Evolutionary conservation across 2,797 vertebrate genomes (phyloP), one percentile per base, ranked within the genome.

Genomic region (Loriculus beryllinus): DNA sequence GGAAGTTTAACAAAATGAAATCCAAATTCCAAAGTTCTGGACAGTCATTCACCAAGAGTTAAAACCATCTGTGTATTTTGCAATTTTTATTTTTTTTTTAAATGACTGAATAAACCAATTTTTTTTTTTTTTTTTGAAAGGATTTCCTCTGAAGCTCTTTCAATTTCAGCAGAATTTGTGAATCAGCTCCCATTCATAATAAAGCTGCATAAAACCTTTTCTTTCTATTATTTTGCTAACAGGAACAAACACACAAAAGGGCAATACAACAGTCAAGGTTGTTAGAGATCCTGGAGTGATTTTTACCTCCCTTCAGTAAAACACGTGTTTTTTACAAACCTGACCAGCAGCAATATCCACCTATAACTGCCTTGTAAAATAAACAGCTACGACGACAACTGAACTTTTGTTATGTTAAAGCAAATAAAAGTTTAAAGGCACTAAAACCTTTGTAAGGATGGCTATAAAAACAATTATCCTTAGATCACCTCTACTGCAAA

Each of bases 301-400:
- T 87, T 60, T 68, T 81, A 51, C 82, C 87, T 43, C 18, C 21
- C 12, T 77, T 88, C 67, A 49, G 69, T 57, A 81, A 88, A 90
- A 33, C 13, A 82, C 4, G 5, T 59, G 43, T 40, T 85, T 48
- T 72, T 86, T 68, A 83, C 70, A 95, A 91, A 95, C 60, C 56
- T 56, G n/a, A 97, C 92, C 69, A 80, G 88, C 92, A 80, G 47
- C 67, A 85, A 93, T 90, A 83, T 68, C 64, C 33, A 71, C 68
- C 49, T 70, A 77, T 96, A 97, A 98, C 82, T 96, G 87, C 85
- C 95, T 95, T 91, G 88, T 96, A 97, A 97, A 97, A 96, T 92
- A 96, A 97, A 96, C 94, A 95, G 93, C 94, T 97, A 85, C 75
- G 89, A 96, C 97, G 96, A 92, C 93, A 94, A 95, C 83, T 86